A percentile compares a stretch with the other conserved stretches of the same genome.
These are phyloP conservation scores for Hyla sarda DNA, from an alignment of 2,113 vertebrate genomes.

Conservation along the genomic window DNA sequence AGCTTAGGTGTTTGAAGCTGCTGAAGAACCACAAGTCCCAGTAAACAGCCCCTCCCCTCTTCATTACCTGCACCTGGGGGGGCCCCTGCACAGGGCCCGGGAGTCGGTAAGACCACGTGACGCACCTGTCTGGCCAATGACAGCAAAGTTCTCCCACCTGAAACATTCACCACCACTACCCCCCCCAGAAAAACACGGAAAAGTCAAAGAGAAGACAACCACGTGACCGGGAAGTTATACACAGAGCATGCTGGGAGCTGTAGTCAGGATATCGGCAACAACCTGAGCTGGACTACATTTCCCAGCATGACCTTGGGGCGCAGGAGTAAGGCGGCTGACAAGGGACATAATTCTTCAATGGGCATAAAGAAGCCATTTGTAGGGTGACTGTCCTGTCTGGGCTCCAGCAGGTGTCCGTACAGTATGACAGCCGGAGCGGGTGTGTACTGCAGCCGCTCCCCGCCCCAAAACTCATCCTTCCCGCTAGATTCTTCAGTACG, in stretches of 20 bases:
- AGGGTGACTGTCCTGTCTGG: background rate
- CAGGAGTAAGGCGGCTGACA: background rate
- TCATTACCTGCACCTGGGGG: too few relatives aligned
- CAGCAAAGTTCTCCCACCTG: background rate
- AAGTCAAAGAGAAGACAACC: background rate
- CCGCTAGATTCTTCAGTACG: too few relatives aligned
- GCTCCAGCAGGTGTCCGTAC: too few relatives aligned
- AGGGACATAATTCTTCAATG: background rate
- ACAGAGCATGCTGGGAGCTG: constrained; percentile 21
- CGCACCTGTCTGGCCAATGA: background rate
- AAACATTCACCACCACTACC: background rate
- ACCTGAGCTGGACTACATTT: background rate
- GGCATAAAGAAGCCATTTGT: background rate
- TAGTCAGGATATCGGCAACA: background rate
- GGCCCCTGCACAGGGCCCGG: too few relatives aligned
- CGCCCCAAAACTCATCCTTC: too few relatives aligned
- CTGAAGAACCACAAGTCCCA: too few relatives aligned
- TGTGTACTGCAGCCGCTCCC: too few relatives aligned
- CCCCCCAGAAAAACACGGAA: background rate
- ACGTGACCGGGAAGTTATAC: background rate
- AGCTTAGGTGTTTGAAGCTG: too few relatives aligned
- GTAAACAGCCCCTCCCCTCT: too few relatives aligned
- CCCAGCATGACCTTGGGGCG: background rate
- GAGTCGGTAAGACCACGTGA: background rate
- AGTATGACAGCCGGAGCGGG: too few relatives aligned